A percentile compares a stretch with the other conserved stretches of the same genome.
Conservation (phyloP, 2,113 vertebrate genomes). For the Brienomyrus brachyistius region DNA sequence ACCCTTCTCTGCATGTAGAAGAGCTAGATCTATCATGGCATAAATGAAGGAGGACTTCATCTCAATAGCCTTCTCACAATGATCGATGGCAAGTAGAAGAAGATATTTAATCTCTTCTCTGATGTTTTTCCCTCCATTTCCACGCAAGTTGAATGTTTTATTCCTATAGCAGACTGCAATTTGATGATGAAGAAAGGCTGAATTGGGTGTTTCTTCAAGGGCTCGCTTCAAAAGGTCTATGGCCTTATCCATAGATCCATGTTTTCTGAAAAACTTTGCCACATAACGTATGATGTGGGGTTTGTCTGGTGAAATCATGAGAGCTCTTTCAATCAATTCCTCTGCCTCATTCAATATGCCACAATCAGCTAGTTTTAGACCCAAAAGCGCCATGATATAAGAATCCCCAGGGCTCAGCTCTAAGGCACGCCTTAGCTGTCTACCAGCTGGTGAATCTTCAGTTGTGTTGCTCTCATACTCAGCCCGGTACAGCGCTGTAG, state of each 20-base stretch:
- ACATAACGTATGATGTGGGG: conserved; percentile 60
- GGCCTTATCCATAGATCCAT: conserved; percentile 38
- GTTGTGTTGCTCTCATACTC: rapidly evolving
- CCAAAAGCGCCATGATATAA: conserved; percentile 52
- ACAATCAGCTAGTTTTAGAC: conserved; percentile 49
- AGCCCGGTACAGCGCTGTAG: conserved; percentile 49
- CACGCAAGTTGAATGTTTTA: conserved; percentile 8
- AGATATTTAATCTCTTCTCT: background rate
- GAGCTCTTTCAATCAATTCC: conserved; percentile 52
- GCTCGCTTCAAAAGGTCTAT: conserved; percentile 49
- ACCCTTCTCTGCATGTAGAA: conserved; percentile 18
- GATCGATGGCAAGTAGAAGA: conserved; percentile 22
- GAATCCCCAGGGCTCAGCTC: conserved; percentile 42
- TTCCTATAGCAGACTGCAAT: conserved; percentile 59
- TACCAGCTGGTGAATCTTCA: conserved; percentile 15
- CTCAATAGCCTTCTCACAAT: conserved; percentile 30
- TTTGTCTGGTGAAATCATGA: conserved; percentile 47
- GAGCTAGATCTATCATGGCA: conserved; percentile 30
- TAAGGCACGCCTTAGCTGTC: conserved; percentile 50
- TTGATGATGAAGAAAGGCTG: conserved; percentile 60
- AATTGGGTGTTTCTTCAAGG: conserved; percentile 41
- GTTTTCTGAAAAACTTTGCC: conserved; percentile 54
- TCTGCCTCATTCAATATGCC: conserved; percentile 34
- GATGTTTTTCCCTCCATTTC: background rate
- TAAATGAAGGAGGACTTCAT: conserved; percentile 21